Conservation (phyloP, 2,888 invertebrate species). For the Kryphioiulus occultus region DNA sequence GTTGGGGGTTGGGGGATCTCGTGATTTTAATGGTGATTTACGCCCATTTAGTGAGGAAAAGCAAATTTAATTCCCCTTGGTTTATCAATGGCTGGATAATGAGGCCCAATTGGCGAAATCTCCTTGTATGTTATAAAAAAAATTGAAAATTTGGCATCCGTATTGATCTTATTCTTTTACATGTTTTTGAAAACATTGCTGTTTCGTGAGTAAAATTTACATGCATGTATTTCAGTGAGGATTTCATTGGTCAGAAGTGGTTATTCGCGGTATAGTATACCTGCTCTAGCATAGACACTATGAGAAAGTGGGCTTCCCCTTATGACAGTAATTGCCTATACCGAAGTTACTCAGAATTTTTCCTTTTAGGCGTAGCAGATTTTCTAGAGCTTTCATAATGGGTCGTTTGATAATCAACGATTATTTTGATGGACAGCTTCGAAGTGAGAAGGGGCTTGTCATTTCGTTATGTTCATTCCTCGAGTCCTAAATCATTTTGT, state of each 20-base stretch:
- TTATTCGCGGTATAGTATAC: too few species aligned
- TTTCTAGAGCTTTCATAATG: background rate
- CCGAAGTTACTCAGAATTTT: too few species aligned
- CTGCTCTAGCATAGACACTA: too few species aligned
- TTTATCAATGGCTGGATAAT: background rate
- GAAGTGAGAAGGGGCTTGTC: background rate
- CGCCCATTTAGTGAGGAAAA: background rate
- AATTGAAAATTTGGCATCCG: background rate
- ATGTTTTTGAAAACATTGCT: too few species aligned
- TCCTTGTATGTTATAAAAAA: background rate
- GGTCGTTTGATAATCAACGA: background rate
- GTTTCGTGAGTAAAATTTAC: too few species aligned
- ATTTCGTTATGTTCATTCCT: background rate
- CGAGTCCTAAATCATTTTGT: background rate
- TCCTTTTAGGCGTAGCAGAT: background rate
- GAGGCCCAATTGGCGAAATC: background rate
- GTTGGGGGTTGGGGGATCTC: background rate
- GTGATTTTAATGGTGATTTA: constrained; percentile 13
- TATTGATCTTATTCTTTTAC: too few species aligned
- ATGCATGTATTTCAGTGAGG: too few species aligned
- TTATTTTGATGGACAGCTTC: background rate
- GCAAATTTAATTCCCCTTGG: background rate
- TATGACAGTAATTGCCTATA: too few species aligned
- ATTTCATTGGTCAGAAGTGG: too few species aligned
- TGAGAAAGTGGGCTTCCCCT: too few species aligned